phyloP scores from a whole-genome alignment of 2,113 vertebrate species.

The Clarias magur region DNA sequence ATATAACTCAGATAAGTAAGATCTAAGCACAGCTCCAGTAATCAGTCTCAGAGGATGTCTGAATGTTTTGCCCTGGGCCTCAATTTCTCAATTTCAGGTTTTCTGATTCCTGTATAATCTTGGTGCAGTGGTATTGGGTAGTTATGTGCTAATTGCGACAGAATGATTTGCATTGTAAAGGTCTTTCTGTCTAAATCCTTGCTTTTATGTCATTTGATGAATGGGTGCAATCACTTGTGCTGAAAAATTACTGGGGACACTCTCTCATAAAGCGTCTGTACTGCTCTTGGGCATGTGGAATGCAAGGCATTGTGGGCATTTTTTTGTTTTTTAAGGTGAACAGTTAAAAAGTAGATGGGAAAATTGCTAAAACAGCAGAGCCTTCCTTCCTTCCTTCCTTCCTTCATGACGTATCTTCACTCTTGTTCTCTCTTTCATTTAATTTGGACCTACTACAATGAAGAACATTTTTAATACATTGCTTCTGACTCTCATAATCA shows the following conservation, averaged over 20 bases:
- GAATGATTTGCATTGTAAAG: conserved; percentile 2
- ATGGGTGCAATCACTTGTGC: conserved; percentile 4
- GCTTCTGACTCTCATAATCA: background rate
- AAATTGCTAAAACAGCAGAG: background rate
- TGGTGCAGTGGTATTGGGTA: background rate
- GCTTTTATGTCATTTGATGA: conserved; percentile 4
- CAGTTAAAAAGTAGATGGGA: background rate
- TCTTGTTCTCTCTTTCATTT: background rate
- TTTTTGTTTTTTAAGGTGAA: background rate
- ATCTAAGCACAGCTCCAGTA: background rate
- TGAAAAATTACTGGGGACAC: background rate
- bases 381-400: background rate
- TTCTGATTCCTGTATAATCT: background rate
- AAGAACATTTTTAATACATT: background rate
- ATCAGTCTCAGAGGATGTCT: background rate
- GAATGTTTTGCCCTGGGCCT: background rate
- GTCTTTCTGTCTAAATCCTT: background rate
- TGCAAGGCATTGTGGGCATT: background rate
- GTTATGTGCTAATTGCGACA: background rate
- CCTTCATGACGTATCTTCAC: background rate
- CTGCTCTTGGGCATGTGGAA: background rate
- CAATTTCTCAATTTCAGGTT: background rate
- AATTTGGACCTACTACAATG: background rate
- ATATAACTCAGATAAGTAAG: background rate
- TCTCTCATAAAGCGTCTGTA: background rate